Percentiles rank a stretch among this genome's conserved stretches.
These are phyloP conservation scores for Akabosia matsudoensis DNA, from an alignment of 1,140 invertebrate species.

Conservation along the genomic window DNA sequence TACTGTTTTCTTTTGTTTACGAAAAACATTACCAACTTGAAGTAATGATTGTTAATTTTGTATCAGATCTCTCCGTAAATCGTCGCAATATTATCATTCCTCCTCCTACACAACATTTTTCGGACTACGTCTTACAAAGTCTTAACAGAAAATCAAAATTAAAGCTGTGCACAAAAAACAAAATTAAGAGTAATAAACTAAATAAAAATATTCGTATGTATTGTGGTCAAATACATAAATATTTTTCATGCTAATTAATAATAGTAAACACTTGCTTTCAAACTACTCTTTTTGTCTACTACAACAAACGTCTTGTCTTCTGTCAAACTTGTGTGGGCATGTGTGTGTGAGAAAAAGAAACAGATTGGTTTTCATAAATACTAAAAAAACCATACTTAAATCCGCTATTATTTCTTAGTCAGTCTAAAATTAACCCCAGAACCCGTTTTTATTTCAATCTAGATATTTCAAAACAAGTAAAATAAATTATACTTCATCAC, in stretches of 20 bases:
- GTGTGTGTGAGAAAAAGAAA: no score
- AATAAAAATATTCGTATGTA: background rate
- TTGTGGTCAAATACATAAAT: background rate
- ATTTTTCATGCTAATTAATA: background rate
- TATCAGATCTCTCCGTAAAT: background rate
- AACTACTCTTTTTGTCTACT: no score
- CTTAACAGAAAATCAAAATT: background rate
- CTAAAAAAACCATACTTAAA: background rate
- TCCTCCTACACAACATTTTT: background rate
- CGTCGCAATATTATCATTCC: no score
- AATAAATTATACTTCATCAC: background rate
- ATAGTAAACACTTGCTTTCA: no score
- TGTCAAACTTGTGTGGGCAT: no score
- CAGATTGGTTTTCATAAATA: no score
- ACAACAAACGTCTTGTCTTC: no score
- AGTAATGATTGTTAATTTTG: background rate
- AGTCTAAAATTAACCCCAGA: constrained; percentile 12
- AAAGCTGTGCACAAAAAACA: background rate
- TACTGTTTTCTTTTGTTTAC: no score
- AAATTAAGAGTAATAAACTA: background rate
- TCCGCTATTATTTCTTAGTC: background rate
- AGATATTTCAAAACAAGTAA: background rate
- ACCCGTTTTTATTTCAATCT: background rate
- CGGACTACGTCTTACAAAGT: background rate
- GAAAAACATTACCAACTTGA: no score